Evolutionary conservation across 1,140 invertebrate species (phyloP).

Genomic region (Drosophila varians): DNA sequence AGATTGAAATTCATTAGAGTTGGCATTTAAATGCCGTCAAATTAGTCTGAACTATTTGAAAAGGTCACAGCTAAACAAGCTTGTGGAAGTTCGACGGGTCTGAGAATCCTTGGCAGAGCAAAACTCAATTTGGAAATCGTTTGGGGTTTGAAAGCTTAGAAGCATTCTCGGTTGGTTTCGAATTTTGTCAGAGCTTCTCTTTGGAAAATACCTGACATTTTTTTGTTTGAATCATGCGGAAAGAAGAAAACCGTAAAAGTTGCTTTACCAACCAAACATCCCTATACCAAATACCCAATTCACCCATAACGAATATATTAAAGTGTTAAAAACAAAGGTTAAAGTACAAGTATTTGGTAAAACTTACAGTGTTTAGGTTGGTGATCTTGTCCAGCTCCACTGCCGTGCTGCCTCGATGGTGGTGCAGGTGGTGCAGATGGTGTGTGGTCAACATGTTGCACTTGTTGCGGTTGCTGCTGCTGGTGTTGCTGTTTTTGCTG

Average conservation of each 20-base stretch:
- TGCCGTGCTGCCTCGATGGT: slow-evolving; percentile 78
- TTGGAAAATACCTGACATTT: neutral
- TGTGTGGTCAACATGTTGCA: slow-evolving; percentile 80
- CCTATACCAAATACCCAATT: too few relatives aligned
- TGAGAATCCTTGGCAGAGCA: neutral
- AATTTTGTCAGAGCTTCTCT: slow-evolving; percentile 2
- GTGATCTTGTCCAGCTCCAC: slow-evolving; percentile 79
- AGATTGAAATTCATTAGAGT: slow-evolving; percentile 30
- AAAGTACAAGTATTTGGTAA: neutral
- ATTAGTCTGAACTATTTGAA: slow-evolving; percentile 6
- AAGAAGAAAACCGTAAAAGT: too few relatives aligned
- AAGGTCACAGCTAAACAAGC: slow-evolving; percentile 13
- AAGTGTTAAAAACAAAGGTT: too few relatives aligned
- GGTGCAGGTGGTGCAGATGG: slow-evolving; percentile 80
- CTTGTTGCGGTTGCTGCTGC: neutral
- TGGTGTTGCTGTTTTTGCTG: slow-evolving; percentile 6
- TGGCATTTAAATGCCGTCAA: slow-evolving; percentile 13
- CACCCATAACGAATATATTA: too few relatives aligned
- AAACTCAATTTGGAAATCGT: slow-evolving; percentile 25
- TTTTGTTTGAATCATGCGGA: neutral
- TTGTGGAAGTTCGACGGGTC: slow-evolving; percentile 1
- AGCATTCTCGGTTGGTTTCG: slow-evolving; percentile 6
- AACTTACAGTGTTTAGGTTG: slow-evolving; percentile 78
- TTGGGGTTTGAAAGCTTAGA: slow-evolving; percentile 23
- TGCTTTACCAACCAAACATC: too few relatives aligned